Evolutionary conservation across 2,888 invertebrate species (phyloP).

Genomic region (Brenthis ino): DNA sequence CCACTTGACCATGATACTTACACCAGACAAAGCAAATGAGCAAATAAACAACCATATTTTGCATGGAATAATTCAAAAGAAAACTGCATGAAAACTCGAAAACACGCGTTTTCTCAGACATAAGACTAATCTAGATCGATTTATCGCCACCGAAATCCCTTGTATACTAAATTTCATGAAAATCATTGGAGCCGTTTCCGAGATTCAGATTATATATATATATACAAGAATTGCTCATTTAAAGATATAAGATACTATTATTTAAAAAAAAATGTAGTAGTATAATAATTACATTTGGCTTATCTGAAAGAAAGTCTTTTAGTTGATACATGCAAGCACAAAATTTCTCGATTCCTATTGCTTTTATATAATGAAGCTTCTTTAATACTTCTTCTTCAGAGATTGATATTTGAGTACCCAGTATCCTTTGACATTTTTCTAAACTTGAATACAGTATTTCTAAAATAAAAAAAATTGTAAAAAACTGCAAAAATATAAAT

Average conservation of each 20-base stretch:
- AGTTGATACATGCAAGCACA: slow-evolving; percentile 63
- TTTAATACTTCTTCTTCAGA: slow-evolving; percentile 59
- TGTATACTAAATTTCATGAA: no score
- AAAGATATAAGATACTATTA: not conserved
- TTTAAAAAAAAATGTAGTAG: not conserved
- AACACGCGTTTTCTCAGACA: no score
- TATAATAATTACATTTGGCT: slow-evolving; percentile 56
- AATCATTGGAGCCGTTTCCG: no score
- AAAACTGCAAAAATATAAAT: not conserved
- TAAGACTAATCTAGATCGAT: no score
- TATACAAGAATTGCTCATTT: no score
- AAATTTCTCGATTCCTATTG: slow-evolving; percentile 68
- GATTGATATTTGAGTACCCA: slow-evolving; percentile 46
- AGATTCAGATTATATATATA: no score
- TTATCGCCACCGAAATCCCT: no score
- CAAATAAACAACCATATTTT: no score
- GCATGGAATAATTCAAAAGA: no score
- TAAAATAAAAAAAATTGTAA: slow-evolving; percentile 45
- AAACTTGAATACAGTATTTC: slow-evolving; percentile 65
- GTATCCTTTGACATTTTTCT: slow-evolving; percentile 56
- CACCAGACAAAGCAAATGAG: no score
- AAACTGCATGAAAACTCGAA: no score
- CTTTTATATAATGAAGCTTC: slow-evolving; percentile 67
- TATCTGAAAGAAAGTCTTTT: slow-evolving; percentile 53
- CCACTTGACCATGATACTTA: no score